Base-by-base conservation (phyloP, 2,113 vertebrate species). In the Forbesichthys agassizii region DNA sequence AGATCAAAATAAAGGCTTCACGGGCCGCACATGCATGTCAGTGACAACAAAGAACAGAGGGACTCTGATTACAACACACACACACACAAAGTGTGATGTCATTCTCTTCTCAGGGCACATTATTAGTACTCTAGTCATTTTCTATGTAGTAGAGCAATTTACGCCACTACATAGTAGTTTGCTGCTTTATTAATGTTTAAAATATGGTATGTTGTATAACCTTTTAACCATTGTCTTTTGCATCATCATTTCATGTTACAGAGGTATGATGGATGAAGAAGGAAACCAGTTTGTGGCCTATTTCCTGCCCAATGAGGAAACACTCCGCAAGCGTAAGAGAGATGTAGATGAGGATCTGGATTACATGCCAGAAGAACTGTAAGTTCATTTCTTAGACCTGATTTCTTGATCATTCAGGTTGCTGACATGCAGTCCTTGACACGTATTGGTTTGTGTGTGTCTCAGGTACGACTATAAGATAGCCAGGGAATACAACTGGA, bases 231-330 rank as follows among this genome's bases (percentile, higher is more conserved):
- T 48, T 10, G 63, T 52, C 33, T 11, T 60, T 1, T 42, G 18
- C 16, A 6, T 2, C 66, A 3, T 74, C 48, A 11, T 10, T 62
- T 11, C 66, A 61, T 11, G 48, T 14, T 61, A 27, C 86, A 98
- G 96, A 78, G 96, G 96, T 71, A 98, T 98, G 96, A 98, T 98
- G 96, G 96, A 98, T 5, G 96, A 98, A 75, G 96, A 98, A 81
- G 95, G 96, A 64, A 98, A 98, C 86, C 96, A 98, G 88, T 98
- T 98, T 82, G 96, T 98, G 85, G 96, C 96, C 18, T 98, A 97
- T 86, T 98, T 98, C 84, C 85, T 98, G 47, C 96, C 96, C 0
- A 91, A 95, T 68, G 96, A 98, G 54, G 96, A 97, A 3, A 98
- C 96, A 0, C 78, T 96, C 86, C 92, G 95, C 77, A 98, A 98